Evolutionary conservation across 2,888 invertebrate genomes (phyloP), one percentile per base, ranked within the genome.

Genomic region (Netelia melanura): DNA sequence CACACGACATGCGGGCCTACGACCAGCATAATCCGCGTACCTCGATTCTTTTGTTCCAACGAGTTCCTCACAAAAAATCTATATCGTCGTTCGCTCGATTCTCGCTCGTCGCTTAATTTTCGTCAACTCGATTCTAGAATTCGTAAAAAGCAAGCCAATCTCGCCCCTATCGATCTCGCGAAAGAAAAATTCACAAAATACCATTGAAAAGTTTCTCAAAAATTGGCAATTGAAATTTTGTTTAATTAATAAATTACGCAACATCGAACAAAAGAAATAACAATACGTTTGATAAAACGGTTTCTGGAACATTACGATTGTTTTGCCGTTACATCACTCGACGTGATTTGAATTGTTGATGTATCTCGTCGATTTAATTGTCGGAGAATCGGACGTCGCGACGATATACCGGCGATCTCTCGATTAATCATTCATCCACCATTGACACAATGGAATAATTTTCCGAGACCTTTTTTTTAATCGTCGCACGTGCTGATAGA

Each of bases 41-140:
- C 75, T 77, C 81, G 65, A 68, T 84, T 85, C 83, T 78, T 80
- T 87, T 84, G 77, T 84, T 77, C 78, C 54, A 44, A 30, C 54
- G 56, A 65, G 61, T 14, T 68, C 38, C 71, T 78, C 52, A 70
- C 75, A 30, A 10, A 70, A 38, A 64, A 76, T 56, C 10, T 48
- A 48, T 48, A 10, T 14, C 14, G 14, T 48, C 48, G 14, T 48
- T 48, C 10, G 48, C 48, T 48, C 11, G 14, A 10, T 48, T 11
- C 48, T 48, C 14, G 14, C 48, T 48, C 14, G 48, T 48, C 48
- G 48, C 3, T 14, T 48, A 48, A 48, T 48, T 48, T 48, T 48
- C 14, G 10, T 48, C 48, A 3, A 48, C 11, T 48, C 48, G 14
- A 48, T 14, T 48, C 48, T 11, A 6, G 2, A 48, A 48, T 14